Evolutionary conservation across 2,113 vertebrate species (phyloP).

Genomic region (Oncorhynchus clarkii): DNA sequence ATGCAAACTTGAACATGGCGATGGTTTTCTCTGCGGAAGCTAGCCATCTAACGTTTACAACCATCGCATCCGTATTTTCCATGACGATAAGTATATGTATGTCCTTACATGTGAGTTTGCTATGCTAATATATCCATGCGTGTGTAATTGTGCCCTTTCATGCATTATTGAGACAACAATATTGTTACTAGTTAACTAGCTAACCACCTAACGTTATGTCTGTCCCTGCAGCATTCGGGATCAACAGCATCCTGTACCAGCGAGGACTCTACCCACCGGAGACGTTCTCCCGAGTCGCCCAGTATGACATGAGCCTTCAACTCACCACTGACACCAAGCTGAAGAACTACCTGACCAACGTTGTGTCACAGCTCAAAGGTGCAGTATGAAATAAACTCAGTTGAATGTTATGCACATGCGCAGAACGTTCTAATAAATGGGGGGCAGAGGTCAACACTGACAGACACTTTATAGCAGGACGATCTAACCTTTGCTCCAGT

Average conservation of each 20-base stretch:
- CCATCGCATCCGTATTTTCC: no score
- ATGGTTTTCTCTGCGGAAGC: not conserved
- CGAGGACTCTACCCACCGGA: conserved; percentile 93
- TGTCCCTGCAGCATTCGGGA: conserved; percentile 82
- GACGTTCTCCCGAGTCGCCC: conserved; percentile 86
- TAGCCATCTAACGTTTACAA: not conserved
- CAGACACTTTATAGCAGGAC: not conserved
- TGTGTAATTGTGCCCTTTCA: no score
- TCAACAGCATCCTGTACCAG: conserved; percentile 97
- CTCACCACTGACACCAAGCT: conserved; percentile 86
- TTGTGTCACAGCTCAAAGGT: conserved; percentile 93
- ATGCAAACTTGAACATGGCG: no score
- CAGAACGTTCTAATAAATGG: not conserved
- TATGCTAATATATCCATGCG: no score
- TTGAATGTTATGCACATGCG: not conserved
- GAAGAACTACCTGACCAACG: conserved; percentile 87
- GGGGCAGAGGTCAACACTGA: no score
- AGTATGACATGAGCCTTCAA: conserved; percentile 91
- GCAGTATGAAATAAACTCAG: not conserved
- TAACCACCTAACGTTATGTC: not conserved
- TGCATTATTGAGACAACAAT: no score
- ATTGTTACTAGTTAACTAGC: not conserved
- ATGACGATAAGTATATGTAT: no score
- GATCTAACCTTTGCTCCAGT: no score
- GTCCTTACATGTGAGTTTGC: no score